These are phyloP conservation scores for Xestia rhomboidea DNA, from an alignment of 2,888 invertebrate species.

Conservation along the genomic window DNA sequence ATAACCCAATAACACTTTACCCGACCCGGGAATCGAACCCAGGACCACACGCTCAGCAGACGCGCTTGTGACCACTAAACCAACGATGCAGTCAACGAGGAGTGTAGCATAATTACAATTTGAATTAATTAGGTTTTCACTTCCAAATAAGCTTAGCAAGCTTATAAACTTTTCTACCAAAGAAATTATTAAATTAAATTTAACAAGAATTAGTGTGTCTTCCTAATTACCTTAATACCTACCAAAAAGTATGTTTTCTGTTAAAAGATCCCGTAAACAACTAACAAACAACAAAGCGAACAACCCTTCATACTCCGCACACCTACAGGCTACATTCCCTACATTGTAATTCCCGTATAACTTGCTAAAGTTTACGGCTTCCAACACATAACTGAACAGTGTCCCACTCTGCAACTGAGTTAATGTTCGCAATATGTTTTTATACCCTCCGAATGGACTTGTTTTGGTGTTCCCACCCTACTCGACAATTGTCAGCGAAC, in stretches of 20 bases:
- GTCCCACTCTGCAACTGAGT: slow-evolving; percentile 55
- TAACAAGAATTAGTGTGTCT: neutral
- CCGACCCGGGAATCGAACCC: too few species aligned
- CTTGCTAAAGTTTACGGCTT: slow-evolving; percentile 54
- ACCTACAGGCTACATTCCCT: slow-evolving; percentile 16
- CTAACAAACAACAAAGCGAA: slow-evolving; percentile 6
- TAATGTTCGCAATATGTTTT: slow-evolving; percentile 69
- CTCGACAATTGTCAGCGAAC: slow-evolving; percentile 56
- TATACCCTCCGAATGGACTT: slow-evolving; percentile 63
- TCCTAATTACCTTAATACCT: neutral
- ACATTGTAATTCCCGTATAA: slow-evolving; percentile 57
- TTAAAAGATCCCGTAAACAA: neutral
- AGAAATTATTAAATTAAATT: neutral
- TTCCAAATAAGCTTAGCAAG: neutral
- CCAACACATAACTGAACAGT: slow-evolving; percentile 52
- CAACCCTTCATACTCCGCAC: slow-evolving; percentile 22
- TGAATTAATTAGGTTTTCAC: too few species aligned
- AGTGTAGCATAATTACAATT: too few species aligned
- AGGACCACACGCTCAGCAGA: too few species aligned
- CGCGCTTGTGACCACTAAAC: too few species aligned
- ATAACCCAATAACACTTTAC: neutral
- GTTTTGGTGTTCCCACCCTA: slow-evolving; percentile 59
- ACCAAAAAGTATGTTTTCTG: neutral
- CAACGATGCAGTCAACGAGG: too few species aligned
- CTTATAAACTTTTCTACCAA: neutral